phyloP scores from a whole-genome alignment of 2,888 invertebrate species.

The Biston betularia region DNA sequence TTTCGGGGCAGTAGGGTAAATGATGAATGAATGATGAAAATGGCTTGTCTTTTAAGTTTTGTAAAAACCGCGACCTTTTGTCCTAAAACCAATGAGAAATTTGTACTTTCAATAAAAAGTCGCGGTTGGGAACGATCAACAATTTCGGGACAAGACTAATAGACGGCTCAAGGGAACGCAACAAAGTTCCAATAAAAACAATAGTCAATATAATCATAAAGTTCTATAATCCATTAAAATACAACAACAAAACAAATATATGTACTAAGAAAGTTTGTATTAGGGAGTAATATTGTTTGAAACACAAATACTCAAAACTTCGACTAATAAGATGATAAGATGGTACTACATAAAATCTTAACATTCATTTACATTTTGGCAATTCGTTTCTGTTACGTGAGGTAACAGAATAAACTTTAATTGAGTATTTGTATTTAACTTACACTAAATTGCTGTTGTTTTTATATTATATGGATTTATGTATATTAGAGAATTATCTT shows the following conservation, averaged over 20 bases:
- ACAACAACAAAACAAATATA: slow-evolving; percentile 83
- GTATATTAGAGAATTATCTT: slow-evolving; percentile 40
- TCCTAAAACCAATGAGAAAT: slow-evolving; percentile 80
- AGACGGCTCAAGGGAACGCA: slow-evolving; percentile 52
- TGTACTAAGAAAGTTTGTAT: slow-evolving; percentile 58
- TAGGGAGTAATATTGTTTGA: slow-evolving; percentile 59
- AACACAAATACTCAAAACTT: slow-evolving; percentile 82
- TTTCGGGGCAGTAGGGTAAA: slow-evolving; percentile 5
- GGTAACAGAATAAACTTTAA: slow-evolving; percentile 62
- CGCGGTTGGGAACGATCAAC: slow-evolving; percentile 51
- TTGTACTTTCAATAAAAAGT: slow-evolving; percentile 79
- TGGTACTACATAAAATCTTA: slow-evolving; percentile 49
- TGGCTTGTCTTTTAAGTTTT: slow-evolving; percentile 66
- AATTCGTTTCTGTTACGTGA: slow-evolving; percentile 54
- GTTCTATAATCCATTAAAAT: slow-evolving; percentile 82
- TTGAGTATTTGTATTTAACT: slow-evolving; percentile 84
- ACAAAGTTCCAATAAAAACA: slow-evolving; percentile 68
- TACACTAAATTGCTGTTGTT: slow-evolving; percentile 57
- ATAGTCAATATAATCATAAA: slow-evolving; percentile 75
- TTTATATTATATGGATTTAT: slow-evolving; percentile 21
- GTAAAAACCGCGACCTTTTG: slow-evolving; percentile 63
- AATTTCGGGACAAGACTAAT: slow-evolving; percentile 42
- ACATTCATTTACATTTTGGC: slow-evolving; percentile 51
- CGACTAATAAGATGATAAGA: slow-evolving; percentile 53
- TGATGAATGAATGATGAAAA: slow-evolving; percentile 56